Conservation (phyloP, 2,113 vertebrate species). For the Cyprinodon brontotheroides region DNA sequence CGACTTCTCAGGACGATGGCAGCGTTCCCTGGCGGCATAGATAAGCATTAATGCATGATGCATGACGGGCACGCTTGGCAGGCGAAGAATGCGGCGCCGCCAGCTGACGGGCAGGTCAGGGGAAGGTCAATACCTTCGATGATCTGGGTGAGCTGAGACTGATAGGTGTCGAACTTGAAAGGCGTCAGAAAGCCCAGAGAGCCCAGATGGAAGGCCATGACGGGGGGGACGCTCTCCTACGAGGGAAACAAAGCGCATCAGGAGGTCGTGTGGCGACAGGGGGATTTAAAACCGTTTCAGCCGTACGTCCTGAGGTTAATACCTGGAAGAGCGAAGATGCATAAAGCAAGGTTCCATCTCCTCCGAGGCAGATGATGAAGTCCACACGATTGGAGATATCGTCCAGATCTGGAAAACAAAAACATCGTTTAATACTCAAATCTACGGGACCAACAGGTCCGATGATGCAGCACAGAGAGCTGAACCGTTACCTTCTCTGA, state of each 20-base stretch:
- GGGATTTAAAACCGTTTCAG: rapidly evolving
- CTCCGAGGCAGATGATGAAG: conserved; percentile 85
- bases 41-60: neutral
- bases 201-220: conserved; percentile 85
- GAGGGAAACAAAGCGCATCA: neutral
- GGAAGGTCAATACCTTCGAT: conserved; percentile 77
- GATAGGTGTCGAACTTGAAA: conserved; percentile 83
- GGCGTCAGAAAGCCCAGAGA: conserved; percentile 84
- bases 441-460: neutral
- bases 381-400: conserved; percentile 83
- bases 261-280: neutral
- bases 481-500: conserved; percentile 86
- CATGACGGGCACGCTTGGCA: neutral
- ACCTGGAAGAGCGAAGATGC: conserved; percentile 86
- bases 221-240: conserved; percentile 83
- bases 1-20: conserved; percentile 82
- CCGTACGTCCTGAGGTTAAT: neutral
- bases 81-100: neutral
- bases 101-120: neutral
- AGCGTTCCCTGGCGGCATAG: conserved; percentile 71
- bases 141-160: conserved; percentile 81
- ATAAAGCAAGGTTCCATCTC: conserved; percentile 84
- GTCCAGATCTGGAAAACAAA: conserved; percentile 81
- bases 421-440: neutral
- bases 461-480: neutral